Evolutionary conservation across 2,113 vertebrate genomes (phyloP).

Genomic region (Drymodes brunneopygia): DNA sequence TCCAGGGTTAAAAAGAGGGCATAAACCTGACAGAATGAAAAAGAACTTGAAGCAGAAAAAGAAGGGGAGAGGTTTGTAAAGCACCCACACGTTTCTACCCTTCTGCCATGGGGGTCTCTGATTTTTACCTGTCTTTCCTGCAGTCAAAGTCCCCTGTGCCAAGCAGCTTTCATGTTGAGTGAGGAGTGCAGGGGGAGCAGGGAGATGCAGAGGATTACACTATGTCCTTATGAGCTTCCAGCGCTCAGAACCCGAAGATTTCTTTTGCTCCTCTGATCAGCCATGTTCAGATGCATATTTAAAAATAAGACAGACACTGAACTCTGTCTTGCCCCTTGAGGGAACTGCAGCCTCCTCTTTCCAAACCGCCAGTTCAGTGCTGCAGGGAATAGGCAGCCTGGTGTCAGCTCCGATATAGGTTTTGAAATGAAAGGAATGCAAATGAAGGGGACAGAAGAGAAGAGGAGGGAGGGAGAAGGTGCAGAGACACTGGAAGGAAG

Average conservation of each 20-base stretch:
- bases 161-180: background rate
- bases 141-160: background rate
- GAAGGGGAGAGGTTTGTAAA: background rate
- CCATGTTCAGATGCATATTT: slow-evolving; percentile 22
- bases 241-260: background rate
- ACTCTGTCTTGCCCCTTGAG: slow-evolving; percentile 21
- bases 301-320: slow-evolving; percentile 42
- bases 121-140: background rate
- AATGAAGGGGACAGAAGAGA: background rate
- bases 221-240: background rate
- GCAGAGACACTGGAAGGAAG: background rate
- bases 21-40: background rate
- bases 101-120: background rate
- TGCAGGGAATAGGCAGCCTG: slow-evolving; percentile 31
- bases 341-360: slow-evolving; percentile 20
- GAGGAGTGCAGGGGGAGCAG: background rate
- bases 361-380: background rate
- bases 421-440: slow-evolving; percentile 22
- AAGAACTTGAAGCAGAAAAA: background rate
- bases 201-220: background rate
- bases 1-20: background rate
- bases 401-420: slow-evolving; percentile 19
- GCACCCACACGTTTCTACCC: background rate
- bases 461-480: background rate
- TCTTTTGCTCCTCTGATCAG: slow-evolving; percentile 21